Base-by-base conservation (phyloP, 1,140 invertebrate species). In the Glossosoma conforme region DNA sequence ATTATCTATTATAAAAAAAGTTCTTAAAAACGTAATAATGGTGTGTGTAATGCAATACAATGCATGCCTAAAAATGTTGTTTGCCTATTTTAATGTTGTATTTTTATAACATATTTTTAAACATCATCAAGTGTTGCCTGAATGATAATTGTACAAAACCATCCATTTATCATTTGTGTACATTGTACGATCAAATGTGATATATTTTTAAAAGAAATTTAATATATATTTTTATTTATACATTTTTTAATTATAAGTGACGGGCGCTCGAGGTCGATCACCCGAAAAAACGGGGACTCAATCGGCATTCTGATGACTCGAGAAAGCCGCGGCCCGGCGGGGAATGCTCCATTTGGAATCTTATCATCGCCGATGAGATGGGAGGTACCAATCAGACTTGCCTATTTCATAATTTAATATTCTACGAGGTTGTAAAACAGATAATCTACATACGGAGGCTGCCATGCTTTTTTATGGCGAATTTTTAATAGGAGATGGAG, bases 171-270 rank as follows among this genome's bases (percentile, higher is more conserved):
- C 51, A 54, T 58, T 54, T 35, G 43, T 24, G 49, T 58, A 49
- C 15, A 43, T 50, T 58, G 56, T 58, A 58, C 51, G 54, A 58
- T 58, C 54, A 58, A 58, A 47, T 53, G 56, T 58, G 56, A 58
- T 58, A 58, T 58, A 46, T 54, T 58, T 58, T 53, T 50, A 52
- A n/a, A 50, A 53, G 28, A 48, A 58, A 58, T 43, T 48, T 58
- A 58, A 47, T 49, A 35, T n/a, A n/a, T 56, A 43, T 53, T 45
- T 58, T 58, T 53, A 57, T 57, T 57, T 57, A 52, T 52, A 57
- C 42, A 41, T 48, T 18, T 52, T 21, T 40, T 52, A 49, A 49
- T 49, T 57, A 49, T 52, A 45, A 57, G 44, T 35, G 17, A 56
- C 45, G 41, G 43, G 33, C 38, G 35, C 44, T 19, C 24, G 24